phyloP scores from a whole-genome alignment of 2,113 vertebrate species.

The Passer montanus region DNA sequence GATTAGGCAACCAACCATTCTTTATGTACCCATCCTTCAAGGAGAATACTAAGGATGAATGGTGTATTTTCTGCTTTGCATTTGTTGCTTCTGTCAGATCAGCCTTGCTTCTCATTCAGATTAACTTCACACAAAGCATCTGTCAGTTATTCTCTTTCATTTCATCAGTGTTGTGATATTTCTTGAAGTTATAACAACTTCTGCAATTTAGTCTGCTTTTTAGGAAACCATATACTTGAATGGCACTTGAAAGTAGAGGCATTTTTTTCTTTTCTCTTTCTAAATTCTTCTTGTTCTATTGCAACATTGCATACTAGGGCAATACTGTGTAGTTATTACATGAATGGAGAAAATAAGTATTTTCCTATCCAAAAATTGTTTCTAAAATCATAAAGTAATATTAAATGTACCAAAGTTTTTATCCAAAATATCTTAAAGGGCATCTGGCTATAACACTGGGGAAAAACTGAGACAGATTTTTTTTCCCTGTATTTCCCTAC shows the following conservation, averaged over 20 bases:
- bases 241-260: neutral
- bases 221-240: neutral
- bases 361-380: neutral
- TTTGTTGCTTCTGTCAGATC: neutral
- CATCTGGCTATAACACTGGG: fast-evolving
- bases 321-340: neutral
- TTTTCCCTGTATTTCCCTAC: neutral
- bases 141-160: neutral
- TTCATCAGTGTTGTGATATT: neutral
- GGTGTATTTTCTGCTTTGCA: neutral
- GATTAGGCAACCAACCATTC: neutral
- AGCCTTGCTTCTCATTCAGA: neutral
- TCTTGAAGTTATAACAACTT: neutral
- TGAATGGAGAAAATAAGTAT: neutral
- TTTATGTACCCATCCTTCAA: neutral
- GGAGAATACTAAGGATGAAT: neutral
- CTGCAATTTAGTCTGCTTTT: neutral
- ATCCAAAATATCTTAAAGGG: neutral
- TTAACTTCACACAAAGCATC: neutral
- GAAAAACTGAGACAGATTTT: neutral
- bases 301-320: neutral
- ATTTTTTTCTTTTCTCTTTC: neutral
- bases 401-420: neutral
- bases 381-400: neutral
- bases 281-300: neutral